phyloP scores from a whole-genome alignment of 2,888 invertebrate genomes.

The Piscicola geometra region DNA sequence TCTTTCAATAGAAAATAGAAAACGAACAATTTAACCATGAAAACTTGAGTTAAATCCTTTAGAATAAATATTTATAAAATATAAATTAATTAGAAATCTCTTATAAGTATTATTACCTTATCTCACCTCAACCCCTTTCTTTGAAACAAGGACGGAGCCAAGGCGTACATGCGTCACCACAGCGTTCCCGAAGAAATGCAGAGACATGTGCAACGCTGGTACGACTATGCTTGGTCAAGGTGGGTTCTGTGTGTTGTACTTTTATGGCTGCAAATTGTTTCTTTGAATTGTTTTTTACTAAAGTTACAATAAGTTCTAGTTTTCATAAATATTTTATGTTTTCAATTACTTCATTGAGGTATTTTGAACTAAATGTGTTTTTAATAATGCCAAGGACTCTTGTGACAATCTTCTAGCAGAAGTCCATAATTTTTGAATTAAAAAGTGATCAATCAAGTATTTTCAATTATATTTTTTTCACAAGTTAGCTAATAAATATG shows the following conservation, averaged over 20 bases:
- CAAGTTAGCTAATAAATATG: too few species aligned
- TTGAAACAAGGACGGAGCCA: constrained; percentile 96
- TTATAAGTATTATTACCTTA: neutral
- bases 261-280: neutral
- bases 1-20: too few species aligned
- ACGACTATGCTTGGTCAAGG: constrained; percentile 93
- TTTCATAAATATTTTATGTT: neutral
- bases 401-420: neutral
- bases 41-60: constrained; percentile 52
- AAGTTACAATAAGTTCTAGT: neutral
- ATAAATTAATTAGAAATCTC: too few species aligned
- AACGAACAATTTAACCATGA: too few species aligned
- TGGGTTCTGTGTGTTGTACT: constrained; percentile 45
- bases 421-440: neutral
- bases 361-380: neutral
- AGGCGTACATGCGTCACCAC: constrained; percentile 94
- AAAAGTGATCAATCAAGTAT: too few species aligned
- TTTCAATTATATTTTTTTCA: too few species aligned
- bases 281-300: neutral
- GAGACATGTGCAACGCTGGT: constrained; percentile 89
- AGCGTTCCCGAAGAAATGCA: constrained; percentile 95
- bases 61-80: neutral
- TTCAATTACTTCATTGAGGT: too few species aligned
- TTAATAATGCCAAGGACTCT: neutral
- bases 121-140: constrained; percentile 45